phyloP scores from a whole-genome alignment of 2,113 vertebrate genomes.

The Corythoichthys haematopterus region DNA sequence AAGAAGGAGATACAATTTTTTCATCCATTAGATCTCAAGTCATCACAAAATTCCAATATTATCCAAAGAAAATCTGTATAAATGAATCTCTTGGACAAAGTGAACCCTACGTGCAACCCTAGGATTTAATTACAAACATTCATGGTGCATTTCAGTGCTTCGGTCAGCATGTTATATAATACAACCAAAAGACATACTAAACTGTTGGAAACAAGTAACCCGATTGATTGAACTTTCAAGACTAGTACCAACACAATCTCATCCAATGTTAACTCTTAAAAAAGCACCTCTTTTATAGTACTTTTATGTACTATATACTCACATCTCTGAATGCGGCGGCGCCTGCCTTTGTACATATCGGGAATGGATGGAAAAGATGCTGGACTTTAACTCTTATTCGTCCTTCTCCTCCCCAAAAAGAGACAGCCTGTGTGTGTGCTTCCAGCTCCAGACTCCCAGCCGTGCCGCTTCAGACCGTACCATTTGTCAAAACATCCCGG shows the following conservation, averaged over 20 bases:
- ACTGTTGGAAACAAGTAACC: neutral
- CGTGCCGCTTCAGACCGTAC: constrained; percentile 48
- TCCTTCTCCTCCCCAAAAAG: constrained; percentile 15
- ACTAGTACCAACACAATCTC: neutral
- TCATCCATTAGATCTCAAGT: neutral
- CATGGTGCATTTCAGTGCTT: neutral
- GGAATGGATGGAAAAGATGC: constrained; percentile 44
- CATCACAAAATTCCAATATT: neutral
- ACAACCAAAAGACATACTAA: neutral
- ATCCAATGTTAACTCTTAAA: no score
- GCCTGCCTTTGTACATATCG: constrained; percentile 90
- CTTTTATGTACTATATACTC: constrained; percentile 68
- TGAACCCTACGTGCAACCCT: neutral
- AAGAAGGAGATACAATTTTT: neutral
- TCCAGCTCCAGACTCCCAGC: constrained; percentile 23
- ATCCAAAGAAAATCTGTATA: neutral
- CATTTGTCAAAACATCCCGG: constrained; percentile 41
- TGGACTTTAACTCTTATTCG: neutral
- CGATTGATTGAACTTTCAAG: neutral
- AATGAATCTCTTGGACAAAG: neutral
- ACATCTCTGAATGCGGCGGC: constrained; percentile 92
- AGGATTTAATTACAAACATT: neutral
- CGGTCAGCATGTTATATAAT: neutral
- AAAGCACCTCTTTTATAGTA: neutral
- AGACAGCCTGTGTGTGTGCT: constrained; percentile 23